A percentile compares a stretch with the other conserved stretches of the same genome.
phyloP scores from a whole-genome alignment of 2,888 invertebrate genomes.

The Dendrolimus pini region DNA sequence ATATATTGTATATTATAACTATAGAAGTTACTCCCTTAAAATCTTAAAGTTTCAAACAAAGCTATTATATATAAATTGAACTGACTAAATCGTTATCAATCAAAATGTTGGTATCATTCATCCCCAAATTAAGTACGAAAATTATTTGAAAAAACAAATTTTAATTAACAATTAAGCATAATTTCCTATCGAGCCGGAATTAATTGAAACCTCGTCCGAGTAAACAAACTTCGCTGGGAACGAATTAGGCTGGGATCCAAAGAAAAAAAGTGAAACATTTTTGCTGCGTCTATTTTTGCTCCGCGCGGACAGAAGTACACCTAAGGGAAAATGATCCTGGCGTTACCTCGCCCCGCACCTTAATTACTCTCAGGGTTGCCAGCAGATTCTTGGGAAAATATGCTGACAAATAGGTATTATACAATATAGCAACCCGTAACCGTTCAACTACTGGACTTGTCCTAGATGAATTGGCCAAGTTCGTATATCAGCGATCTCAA shows the following conservation, averaged over 20 bases:
- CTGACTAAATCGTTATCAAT: no score
- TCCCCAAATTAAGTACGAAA: background rate
- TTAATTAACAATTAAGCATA: background rate
- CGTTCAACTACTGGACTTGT: no score
- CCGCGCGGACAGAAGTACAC: slow-evolving; percentile 23
- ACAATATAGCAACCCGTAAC: no score
- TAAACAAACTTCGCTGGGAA: background rate
- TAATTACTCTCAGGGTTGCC: slow-evolving; percentile 30
- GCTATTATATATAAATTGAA: no score
- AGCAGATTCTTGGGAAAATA: background rate
- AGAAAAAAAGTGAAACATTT: background rate
- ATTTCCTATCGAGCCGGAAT: background rate
- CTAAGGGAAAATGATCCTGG: slow-evolving; percentile 30
- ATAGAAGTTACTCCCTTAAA: no score
- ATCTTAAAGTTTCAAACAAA: no score
- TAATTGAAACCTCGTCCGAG: background rate
- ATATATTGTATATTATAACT: no score
- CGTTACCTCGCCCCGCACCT: slow-evolving; percentile 25
- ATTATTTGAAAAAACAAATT: background rate
- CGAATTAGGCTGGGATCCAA: background rate
- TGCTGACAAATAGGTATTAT: no score
- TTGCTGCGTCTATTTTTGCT: background rate
- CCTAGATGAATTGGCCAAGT: no score
- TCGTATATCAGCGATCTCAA: no score
- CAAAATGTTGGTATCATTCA: no score